A percentile compares a stretch with the other conserved stretches of the same genome.
phyloP scores from a whole-genome alignment of 2,888 invertebrate genomes.

The Bruchidius siliquastri region DNA sequence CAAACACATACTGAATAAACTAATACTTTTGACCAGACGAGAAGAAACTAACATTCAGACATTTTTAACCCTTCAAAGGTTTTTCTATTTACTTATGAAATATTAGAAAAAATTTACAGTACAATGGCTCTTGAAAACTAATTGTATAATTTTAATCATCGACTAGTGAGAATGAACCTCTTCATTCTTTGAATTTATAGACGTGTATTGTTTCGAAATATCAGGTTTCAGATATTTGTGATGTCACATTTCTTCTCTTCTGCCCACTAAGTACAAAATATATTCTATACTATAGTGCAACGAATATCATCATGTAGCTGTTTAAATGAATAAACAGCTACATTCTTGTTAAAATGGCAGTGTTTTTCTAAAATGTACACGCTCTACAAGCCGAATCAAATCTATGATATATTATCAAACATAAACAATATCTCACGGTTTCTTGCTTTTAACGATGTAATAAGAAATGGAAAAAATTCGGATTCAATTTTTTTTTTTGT shows the following conservation, averaged over 20 bases:
- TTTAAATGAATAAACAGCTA: not conserved
- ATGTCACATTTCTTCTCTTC: not conserved
- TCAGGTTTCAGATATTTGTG: not conserved
- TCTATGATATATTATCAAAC: not conserved
- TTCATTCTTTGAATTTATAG: too few relatives aligned
- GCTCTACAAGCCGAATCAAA: not conserved
- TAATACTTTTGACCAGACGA: not conserved
- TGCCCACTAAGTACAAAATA: not conserved
- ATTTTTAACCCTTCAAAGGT: too few relatives aligned
- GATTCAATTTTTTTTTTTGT: too few relatives aligned
- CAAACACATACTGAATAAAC: not conserved
- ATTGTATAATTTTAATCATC: too few relatives aligned
- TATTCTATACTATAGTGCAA: not conserved
- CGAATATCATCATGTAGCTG: not conserved
- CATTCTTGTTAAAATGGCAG: not conserved
- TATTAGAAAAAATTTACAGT: too few relatives aligned
- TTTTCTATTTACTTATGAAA: too few relatives aligned
- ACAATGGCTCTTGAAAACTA: too few relatives aligned
- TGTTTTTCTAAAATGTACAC: not conserved
- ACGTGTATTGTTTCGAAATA: too few relatives aligned
- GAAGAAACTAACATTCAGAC: not conserved
- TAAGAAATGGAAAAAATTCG: too few relatives aligned
- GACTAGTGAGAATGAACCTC: too few relatives aligned
- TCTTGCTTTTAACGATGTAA: too few relatives aligned
- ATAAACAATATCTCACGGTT: too few relatives aligned